Percentiles rank a stretch among this genome's conserved stretches.
These are phyloP conservation scores for Tortricodes alternella DNA, from an alignment of 2,888 invertebrate genomes.

Conservation along the genomic window DNA sequence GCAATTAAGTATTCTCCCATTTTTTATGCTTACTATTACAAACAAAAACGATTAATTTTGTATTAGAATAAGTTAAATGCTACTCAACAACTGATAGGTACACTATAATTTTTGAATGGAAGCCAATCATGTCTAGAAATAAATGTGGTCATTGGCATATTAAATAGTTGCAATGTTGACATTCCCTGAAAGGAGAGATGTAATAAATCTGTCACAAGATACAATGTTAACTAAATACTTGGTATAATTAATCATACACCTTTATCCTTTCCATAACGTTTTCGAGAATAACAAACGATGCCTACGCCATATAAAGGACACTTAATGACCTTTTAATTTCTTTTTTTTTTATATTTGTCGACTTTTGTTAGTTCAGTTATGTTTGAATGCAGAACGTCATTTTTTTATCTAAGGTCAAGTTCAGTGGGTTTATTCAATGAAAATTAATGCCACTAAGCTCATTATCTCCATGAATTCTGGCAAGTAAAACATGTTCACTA, in stretches of 20 bases:
- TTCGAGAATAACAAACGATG: not conserved
- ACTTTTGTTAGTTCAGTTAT: no score
- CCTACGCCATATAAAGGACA: no score
- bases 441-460: not conserved
- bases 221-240: not conserved
- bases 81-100: not conserved
- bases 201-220: constrained; percentile 11
- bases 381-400: no score
- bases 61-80: not conserved
- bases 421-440: no score
- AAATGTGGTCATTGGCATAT: constrained; percentile 14
- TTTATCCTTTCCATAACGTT: no score
- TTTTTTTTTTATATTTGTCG: no score
- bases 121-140: constrained; percentile 39
- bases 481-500: not conserved
- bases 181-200: constrained; percentile 1
- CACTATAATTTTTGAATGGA: constrained; percentile 35
- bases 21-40: no score
- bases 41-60: no score
- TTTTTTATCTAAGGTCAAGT: no score
- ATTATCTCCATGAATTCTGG: not conserved
- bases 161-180: not conserved
- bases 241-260: no score
- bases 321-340: no score
- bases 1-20: no score